Base-by-base conservation (phyloP, 2,888 invertebrate species). In the Dryobotodes eremita region DNA sequence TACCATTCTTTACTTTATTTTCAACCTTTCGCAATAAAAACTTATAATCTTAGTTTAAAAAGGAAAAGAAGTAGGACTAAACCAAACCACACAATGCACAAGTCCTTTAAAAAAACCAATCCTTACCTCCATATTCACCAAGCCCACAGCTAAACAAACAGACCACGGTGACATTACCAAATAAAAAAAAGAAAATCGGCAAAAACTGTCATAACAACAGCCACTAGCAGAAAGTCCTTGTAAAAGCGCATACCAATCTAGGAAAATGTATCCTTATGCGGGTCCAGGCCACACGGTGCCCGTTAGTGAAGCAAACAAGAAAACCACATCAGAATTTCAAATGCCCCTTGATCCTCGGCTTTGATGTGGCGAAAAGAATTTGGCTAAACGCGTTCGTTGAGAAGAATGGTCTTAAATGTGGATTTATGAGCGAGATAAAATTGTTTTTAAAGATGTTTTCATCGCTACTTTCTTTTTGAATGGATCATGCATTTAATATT, bases 311-410 rank as follows among this genome's bases (percentile, higher is more conserved):
- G 89, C 91, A 92, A 92, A 92, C 93, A 92, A 91, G 92, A 91
- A 89, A 92, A 92, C 92, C 92, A 79, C 91, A 94, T 94, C 90
- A 91, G 93, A 92, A 93, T 90, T 94, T 92, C 94, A 93, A 93
- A 93, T 93, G 88, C 85, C 84, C 83, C 88, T 85, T 90, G 85
- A 88, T 89, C 86, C 90, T 79, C 70, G 74, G 82, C 88, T 91
- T 89, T 89, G 87, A 89, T 89, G 89, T 79, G 80, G 84, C 70
- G 71, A 83, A 82, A 89, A 89, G 91, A 90, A 91, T 92, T 90
- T 88, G 75, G 86, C 59, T 81, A 87, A 91, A 89, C 88, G 84
- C 84, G 87, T 90, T 90, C 84, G 87, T 80, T 77, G 85, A 80
- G 83, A 65, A 71, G 65, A 80, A 81, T 83, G 83, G 85, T 87